Base-by-base conservation (phyloP, 2,797 vertebrate genomes). In the Poecilia velifera region DNA sequence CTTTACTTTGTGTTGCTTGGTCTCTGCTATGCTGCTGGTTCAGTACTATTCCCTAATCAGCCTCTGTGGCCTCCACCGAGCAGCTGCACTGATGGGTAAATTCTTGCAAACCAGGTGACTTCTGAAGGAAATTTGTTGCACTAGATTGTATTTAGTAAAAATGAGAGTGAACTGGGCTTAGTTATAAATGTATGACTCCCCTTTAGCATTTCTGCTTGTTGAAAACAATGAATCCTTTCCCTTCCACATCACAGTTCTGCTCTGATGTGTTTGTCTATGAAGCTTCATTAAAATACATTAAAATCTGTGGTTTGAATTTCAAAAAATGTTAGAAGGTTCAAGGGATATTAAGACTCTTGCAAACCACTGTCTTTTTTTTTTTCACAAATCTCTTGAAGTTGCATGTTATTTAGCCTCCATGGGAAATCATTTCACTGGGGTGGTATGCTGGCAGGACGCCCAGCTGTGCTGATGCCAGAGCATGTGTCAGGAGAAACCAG, bases 381-480 rank as follows among this genome's bases (percentile, higher is more conserved):
- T 2, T 34, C 2, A 68, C 3, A 41, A 39, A 41, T 41, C 36
- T n/a, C 22, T 13, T 43, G 39, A 41, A 71, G 82, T 85, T 86
- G 81, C 59, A 71, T 94, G 91, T 93, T 89, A 88, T 91, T 95
- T 89, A 88, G 91, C 80, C 89, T 90, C 78, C 51, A 72, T 57
- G 72, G 88, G 86, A 86, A 94, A 94, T 94, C 92, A 92, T 90
- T 95, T 94, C 90, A 86, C 90, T 82, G 89, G 82, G 94, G 93
- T 94, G 90, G 91, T 92, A 90, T 90, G 79, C 86, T 95, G 94
- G 94, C 93, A 70, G 89, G 59, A 74, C 77, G 84, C 94, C 92
- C 64, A 71, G 81, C 74, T 84, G 87, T 77, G 73, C 68, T 36
- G 57, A 85, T 92, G 93, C 93, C 94, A 95, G 90, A 86, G 84